Conservation (phyloP, 2,113 vertebrate genomes). For the Laticauda colubrina region DNA sequence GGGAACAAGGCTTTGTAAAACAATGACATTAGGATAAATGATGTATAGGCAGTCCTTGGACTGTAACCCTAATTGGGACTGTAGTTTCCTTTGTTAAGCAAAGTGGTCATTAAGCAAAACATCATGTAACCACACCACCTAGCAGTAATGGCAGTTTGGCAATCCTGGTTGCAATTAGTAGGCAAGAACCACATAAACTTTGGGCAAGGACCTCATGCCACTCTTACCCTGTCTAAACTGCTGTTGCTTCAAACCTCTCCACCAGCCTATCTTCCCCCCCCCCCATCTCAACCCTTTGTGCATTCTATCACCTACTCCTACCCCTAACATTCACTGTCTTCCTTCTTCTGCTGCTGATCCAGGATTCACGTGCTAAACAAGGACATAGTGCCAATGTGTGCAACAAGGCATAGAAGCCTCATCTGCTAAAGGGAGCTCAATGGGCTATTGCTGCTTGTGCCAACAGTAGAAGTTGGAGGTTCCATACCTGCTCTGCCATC, state of each 20-base stretch:
- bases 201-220: background rate
- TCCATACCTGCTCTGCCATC: background rate
- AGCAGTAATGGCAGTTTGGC: background rate
- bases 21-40: background rate
- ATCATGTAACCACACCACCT: background rate
- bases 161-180: background rate
- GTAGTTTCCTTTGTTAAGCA: background rate
- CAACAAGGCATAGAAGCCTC: background rate
- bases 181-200: background rate
- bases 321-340: background rate
- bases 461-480: background rate
- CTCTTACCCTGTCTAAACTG: background rate
- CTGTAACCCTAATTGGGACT: background rate
- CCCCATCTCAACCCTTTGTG: background rate
- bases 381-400: background rate
- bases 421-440: background rate
- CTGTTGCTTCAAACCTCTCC: background rate
- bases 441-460: background rate
- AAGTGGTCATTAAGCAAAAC: background rate
- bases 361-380: background rate
- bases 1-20: background rate
- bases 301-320: background rate
- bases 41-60: background rate
- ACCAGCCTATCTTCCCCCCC: background rate
- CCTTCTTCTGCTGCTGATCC: background rate